Evolutionary conservation across 2,797 vertebrate genomes (phyloP).

Genomic region (Crocodylus rhombifer): DNA sequence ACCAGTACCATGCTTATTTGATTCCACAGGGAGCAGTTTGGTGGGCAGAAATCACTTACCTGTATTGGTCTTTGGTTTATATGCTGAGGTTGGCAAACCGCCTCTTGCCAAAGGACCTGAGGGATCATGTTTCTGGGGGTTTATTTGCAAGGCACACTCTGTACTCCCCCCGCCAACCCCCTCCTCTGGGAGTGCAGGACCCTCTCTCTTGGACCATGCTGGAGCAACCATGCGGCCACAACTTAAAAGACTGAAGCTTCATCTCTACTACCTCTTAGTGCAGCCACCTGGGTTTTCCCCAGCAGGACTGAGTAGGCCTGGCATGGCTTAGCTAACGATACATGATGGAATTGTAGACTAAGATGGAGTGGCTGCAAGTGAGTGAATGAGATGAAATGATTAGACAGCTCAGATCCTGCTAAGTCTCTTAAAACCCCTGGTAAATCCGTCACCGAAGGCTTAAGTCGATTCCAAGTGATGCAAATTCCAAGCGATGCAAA

Average conservation of each 20-base stretch:
- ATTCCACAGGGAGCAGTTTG: not conserved
- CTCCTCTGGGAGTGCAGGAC: not conserved
- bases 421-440: not conserved
- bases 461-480: no score
- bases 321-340: not conserved
- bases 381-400: not conserved
- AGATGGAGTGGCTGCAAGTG: not conserved
- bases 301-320: not conserved
- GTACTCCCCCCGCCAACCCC: no score
- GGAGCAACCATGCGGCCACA: not conserved
- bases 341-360: not conserved
- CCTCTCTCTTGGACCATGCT: not conserved
- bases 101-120: not conserved
- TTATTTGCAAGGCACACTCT: not conserved
- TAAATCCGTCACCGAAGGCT: no score
- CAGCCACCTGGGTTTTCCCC: not conserved
- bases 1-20: not conserved
- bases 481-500: no score
- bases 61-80: not conserved
- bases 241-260: not conserved
- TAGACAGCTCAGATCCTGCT: not conserved
- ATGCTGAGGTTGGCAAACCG: not conserved
- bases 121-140: accelerated
- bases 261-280: not conserved
- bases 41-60: not conserved